Percentiles rank a stretch among this genome's conserved stretches.
These are phyloP conservation scores for Pleuronectes platessa DNA, from an alignment of 2,113 vertebrate species.

Conservation along the genomic window DNA sequence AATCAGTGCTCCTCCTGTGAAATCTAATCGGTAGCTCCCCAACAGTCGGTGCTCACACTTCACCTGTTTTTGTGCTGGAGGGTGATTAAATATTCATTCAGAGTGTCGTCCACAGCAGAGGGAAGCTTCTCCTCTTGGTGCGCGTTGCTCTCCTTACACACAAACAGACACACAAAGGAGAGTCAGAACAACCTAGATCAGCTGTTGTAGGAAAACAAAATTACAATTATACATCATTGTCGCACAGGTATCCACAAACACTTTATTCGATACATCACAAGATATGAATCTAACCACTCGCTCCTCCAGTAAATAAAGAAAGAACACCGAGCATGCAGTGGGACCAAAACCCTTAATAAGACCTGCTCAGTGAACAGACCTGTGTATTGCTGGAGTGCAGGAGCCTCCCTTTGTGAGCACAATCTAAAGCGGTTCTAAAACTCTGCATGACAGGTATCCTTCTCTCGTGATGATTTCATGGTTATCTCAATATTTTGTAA, in stretches of 20 bases:
- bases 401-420: too few relatives aligned
- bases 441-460: background rate
- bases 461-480: background rate
- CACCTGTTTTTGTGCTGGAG: conserved; percentile 96
- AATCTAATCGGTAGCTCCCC: conserved; percentile 55
- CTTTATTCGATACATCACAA: conserved; percentile 20
- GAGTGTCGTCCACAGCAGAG: conserved; percentile 89
- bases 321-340: conserved; percentile 17
- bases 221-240: background rate
- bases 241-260: conserved; percentile 39
- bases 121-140: conserved; percentile 77
- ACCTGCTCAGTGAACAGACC: background rate
- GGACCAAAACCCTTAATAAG: background rate
- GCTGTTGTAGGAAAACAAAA: conserved; percentile 19
- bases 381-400: background rate
- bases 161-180: conserved; percentile 40
- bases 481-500: background rate
- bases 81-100: conserved; percentile 93
- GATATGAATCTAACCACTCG: conserved; percentile 24
- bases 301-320: conserved; percentile 9
- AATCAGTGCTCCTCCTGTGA: conserved; percentile 55
- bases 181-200: conserved; percentile 43
- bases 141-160: conserved; percentile 69
- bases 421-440: background rate
- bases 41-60: conserved; percentile 56